Evolutionary conservation across 2,797 vertebrate species (phyloP).

Genomic region (Podargus strigoides): DNA sequence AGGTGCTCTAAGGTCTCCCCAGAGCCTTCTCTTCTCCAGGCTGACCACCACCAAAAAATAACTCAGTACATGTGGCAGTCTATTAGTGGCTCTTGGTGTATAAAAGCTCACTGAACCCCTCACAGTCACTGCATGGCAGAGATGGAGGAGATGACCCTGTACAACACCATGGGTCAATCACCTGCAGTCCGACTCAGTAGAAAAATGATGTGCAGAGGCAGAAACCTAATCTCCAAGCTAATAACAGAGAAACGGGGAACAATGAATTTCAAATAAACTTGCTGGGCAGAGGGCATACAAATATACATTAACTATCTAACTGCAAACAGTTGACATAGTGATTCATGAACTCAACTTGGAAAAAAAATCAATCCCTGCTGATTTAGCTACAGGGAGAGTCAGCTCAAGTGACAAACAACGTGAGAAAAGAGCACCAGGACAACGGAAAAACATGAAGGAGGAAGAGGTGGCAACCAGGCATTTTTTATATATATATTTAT

Average conservation of each 20-base stretch:
- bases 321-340: background rate
- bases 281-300: background rate
- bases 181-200: background rate
- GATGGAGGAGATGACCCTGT: background rate
- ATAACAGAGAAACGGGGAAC: fast-evolving
- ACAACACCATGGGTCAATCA: background rate
- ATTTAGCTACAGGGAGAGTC: background rate
- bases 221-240: background rate
- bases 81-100: background rate
- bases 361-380: background rate
- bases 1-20: no score
- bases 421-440: background rate
- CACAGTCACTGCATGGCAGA: background rate
- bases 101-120: background rate
- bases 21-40: no score
- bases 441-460: background rate
- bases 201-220: background rate
- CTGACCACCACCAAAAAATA: no score
- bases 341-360: background rate
- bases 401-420: background rate
- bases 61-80: background rate
- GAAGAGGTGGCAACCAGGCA: background rate
- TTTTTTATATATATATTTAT: fast-evolving
- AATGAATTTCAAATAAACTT: background rate
- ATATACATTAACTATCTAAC: background rate